phyloP scores from a whole-genome alignment of 2,797 vertebrate genomes.

The Pangasius krempfi region DNA sequence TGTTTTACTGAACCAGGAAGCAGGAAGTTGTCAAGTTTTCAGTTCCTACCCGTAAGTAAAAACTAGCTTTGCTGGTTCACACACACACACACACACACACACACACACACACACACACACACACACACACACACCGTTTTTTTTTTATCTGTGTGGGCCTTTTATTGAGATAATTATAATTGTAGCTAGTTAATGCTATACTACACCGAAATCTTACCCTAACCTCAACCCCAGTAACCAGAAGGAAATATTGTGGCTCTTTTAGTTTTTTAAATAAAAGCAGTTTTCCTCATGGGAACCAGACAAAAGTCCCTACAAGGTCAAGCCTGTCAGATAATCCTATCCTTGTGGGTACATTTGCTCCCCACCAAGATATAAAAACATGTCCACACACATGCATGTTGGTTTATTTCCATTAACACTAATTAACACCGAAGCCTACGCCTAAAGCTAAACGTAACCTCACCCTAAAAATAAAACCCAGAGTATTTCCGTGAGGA shows the following conservation, averaged over 20 bases:
- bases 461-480: background rate
- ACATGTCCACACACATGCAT: background rate
- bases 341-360: background rate
- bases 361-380: background rate
- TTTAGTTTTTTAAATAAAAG: background rate
- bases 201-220: background rate
- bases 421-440: background rate
- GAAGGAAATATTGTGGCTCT: background rate
- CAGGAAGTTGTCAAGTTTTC: background rate
- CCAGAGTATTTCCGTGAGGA: background rate
- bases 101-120: constrained; percentile 3
- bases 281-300: background rate
- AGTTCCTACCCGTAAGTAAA: constrained; percentile 11
- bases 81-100: background rate
- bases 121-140: constrained; percentile 1
- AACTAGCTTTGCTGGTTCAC: constrained; percentile 6
- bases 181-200: background rate
- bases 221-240: background rate
- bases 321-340: background rate
- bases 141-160: background rate
- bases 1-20: background rate
- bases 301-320: background rate
- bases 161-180: background rate
- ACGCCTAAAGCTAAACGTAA: background rate
- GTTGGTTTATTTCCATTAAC: background rate